Evolutionary conservation across 2,113 vertebrate genomes (phyloP).

Genomic region (Eulemur macaco): DNA sequence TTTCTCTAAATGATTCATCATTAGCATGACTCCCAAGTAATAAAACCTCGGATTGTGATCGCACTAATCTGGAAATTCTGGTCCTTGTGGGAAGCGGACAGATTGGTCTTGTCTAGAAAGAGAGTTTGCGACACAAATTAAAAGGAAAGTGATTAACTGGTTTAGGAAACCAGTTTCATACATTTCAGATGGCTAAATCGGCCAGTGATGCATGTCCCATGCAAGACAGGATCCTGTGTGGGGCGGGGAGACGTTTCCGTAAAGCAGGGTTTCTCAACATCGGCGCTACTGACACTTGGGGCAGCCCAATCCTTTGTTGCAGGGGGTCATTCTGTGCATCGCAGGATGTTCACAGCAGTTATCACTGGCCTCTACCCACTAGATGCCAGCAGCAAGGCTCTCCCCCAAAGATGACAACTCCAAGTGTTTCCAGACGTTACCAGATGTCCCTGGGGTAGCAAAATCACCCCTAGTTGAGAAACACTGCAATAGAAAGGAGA

Average conservation of each 20-base stretch:
- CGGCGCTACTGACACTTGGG: not conserved
- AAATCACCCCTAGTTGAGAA: not conserved
- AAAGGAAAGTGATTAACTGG: not conserved
- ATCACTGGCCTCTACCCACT: not conserved
- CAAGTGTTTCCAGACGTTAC: not conserved
- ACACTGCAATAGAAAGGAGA: not conserved
- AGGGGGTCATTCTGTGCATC: rapidly evolving
- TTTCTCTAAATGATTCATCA: not conserved
- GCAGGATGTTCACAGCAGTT: not conserved
- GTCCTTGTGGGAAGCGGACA: not conserved
- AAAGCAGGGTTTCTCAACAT: not conserved
- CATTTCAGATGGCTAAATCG: not conserved
- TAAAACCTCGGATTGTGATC: not conserved
- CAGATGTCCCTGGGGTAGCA: not conserved
- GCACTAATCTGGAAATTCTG: not conserved
- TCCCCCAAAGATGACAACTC: not conserved
- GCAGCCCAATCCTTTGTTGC: not conserved
- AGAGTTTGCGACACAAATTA: not conserved
- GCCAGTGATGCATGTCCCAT: not conserved
- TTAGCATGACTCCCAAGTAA: not conserved
- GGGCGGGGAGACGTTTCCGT: not conserved
- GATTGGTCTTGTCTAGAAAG: not conserved
- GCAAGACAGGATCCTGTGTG: not conserved
- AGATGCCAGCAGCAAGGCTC: not conserved
- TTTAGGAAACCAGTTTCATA: not conserved